Evolutionary conservation across 2,797 vertebrate genomes (phyloP), one percentile per base, ranked within the genome.

Genomic region (Okamejei kenojei): DNA sequence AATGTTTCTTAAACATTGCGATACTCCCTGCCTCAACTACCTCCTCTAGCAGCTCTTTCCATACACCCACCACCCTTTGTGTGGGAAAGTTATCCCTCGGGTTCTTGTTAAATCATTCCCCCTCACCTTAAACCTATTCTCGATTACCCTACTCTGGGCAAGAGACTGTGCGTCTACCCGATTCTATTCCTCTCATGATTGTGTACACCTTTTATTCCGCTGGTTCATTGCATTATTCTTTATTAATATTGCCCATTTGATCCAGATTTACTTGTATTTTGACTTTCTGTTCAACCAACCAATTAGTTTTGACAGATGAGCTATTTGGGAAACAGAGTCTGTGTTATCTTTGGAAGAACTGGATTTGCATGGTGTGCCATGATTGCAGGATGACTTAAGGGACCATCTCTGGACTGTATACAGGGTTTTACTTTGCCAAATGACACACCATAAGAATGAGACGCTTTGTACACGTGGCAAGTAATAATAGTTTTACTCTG

Each of bases 291-390:
- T 82, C 54, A 82, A 29, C 80, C 23, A 54, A 79, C 78, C 78
- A 79, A 79, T 35, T 79, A 38, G 35, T 79, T 79, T 79, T 79
- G 78, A 82, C 80, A 82, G 45, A 82, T 61, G 80, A 82, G 54
- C 23, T 58, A 4, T 82, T 82, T 58, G 11, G 45, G 32, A 26
- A 58, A 61, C 54, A 58, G 80, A 82, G 80, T 45, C 45, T 11
- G 10, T 82, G 58, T 82, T 82, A 26, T 82, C 80, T 82, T 26
- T 82, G 80, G 63, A 35, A 90, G 63, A n/a, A 68, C 5, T 90
- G 63, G 71, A 90, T 8, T 35, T 90, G 13, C 86, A 68, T 65
- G 21, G 17, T 68, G 65, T 23, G 65, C 68, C 58, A 35, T 61
- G 54, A 61, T 13, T 86, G 45, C 2, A 58, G 7, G 21, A 45